Evolutionary conservation across 2,888 invertebrate genomes (phyloP).

Genomic region (Hololepta plana): DNA sequence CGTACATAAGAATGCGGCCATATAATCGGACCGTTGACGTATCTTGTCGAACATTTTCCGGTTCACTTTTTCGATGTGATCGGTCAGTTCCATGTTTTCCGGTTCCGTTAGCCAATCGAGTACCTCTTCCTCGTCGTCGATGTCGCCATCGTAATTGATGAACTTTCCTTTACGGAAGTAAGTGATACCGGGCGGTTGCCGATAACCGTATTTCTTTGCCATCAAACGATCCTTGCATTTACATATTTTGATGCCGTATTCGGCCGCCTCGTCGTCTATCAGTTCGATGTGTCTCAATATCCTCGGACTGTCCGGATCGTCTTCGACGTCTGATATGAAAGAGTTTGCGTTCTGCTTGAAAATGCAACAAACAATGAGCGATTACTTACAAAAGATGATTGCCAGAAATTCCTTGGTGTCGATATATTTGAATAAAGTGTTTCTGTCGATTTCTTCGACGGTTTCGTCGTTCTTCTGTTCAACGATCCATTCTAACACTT

Average conservation of each 20-base stretch:
- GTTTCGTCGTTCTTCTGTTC: slow-evolving; percentile 83
- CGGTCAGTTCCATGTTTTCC: slow-evolving; percentile 84
- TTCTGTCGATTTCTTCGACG: slow-evolving; percentile 76
- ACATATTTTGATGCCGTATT: slow-evolving; percentile 80
- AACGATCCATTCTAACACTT: slow-evolving; percentile 81
- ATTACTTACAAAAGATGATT: slow-evolving; percentile 76
- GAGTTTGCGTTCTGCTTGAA: slow-evolving; percentile 1
- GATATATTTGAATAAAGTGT: slow-evolving; percentile 65
- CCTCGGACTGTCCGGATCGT: slow-evolving; percentile 61
- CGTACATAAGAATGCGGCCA: slow-evolving; percentile 89
- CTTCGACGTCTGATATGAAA: slow-evolving; percentile 48
- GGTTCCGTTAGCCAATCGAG: slow-evolving; percentile 87
- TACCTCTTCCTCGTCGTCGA: slow-evolving; percentile 76
- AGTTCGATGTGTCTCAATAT: slow-evolving; percentile 72
- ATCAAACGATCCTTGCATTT: slow-evolving; percentile 76
- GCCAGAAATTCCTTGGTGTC: slow-evolving; percentile 82
- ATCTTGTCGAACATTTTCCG: slow-evolving; percentile 87
- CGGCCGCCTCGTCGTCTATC: slow-evolving; percentile 81
- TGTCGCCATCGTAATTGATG: slow-evolving; percentile 84
- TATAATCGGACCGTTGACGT: slow-evolving; percentile 70
- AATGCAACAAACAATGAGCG: slow-evolving; percentile 4
- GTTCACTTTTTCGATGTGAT: slow-evolving; percentile 83
- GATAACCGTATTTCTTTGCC: slow-evolving; percentile 84
- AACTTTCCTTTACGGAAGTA: slow-evolving; percentile 80
- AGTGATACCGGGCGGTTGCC: slow-evolving; percentile 78